Conservation (phyloP, 2,888 invertebrate genomes). For the Myathropa florea region DNA sequence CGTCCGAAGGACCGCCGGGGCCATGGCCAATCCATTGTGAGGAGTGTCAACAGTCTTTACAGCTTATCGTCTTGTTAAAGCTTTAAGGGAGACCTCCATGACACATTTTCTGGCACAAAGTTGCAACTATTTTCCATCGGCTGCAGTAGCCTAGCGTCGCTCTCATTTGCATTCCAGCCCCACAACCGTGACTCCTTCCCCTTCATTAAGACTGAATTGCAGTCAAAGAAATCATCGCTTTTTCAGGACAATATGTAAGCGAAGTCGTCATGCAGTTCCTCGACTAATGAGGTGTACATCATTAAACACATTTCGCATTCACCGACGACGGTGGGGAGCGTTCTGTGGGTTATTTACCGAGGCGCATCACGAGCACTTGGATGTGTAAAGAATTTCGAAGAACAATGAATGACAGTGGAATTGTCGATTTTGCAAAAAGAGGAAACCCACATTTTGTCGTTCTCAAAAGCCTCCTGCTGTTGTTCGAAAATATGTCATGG, state of each 20-base stretch:
- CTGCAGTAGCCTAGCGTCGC: not conserved
- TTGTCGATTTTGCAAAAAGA: not conserved
- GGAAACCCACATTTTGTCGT: not conserved
- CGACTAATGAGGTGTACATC: not conserved
- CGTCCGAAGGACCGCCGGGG: too few relatives aligned
- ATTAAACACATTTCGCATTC: not conserved
- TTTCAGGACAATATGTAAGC: not conserved
- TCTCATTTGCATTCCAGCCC: not conserved
- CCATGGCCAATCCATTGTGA: too few relatives aligned
- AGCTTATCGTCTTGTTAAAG: too few relatives aligned
- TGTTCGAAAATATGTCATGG: too few relatives aligned
- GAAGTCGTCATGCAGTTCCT: not conserved
- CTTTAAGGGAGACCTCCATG: not conserved
- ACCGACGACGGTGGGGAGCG: not conserved
- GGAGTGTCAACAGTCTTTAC: too few relatives aligned
- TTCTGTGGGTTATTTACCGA: not conserved
- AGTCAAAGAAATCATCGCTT: not conserved
- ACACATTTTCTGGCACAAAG: too few relatives aligned
- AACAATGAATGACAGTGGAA: not conserved
- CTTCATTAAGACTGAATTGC: not conserved
- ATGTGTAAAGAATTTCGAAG: not conserved
- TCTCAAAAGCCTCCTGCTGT: not conserved
- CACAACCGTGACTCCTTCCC: not conserved
- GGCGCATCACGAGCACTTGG: not conserved
- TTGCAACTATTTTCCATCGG: not conserved